Evolutionary conservation across 1,140 invertebrate genomes (phyloP).

Genomic region (Riptortus pedestris): DNA sequence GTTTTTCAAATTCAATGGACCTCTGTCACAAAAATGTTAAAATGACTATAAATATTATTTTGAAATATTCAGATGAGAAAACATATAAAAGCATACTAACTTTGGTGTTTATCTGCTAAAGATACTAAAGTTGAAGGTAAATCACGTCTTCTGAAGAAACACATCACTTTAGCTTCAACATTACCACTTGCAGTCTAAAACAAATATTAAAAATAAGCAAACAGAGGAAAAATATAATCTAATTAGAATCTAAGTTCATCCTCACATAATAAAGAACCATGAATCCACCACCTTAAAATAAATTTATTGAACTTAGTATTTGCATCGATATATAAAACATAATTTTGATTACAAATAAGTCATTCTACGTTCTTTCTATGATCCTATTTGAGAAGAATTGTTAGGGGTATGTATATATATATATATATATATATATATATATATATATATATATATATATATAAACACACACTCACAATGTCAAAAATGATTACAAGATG

Average conservation of each 20-base stretch:
- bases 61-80: no score
- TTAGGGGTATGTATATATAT: no score
- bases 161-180: slow-evolving; percentile 99
- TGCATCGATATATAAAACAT: not conserved
- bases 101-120: slow-evolving; percentile 96
- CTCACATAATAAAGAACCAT: not conserved
- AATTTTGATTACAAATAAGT: not conserved
- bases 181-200: slow-evolving; percentile 84
- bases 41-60: no score
- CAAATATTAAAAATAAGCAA: slow-evolving; percentile 22
- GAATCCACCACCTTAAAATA: not conserved
- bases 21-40: no score
- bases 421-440: no score
- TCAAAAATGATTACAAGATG: no score
- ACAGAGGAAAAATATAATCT: not conserved
- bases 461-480: no score
- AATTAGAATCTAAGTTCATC: not conserved
- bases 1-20: no score
- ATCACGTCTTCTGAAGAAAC: slow-evolving; percentile 94
- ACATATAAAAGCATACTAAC: slow-evolving; percentile 49
- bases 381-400: no score
- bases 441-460: no score
- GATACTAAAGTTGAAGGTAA: slow-evolving; percentile 85
- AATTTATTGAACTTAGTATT: not conserved
- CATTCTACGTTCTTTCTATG: not conserved